phyloP scores from a whole-genome alignment of 2,797 vertebrate genomes.

The Ispidina lecontei region DNA sequence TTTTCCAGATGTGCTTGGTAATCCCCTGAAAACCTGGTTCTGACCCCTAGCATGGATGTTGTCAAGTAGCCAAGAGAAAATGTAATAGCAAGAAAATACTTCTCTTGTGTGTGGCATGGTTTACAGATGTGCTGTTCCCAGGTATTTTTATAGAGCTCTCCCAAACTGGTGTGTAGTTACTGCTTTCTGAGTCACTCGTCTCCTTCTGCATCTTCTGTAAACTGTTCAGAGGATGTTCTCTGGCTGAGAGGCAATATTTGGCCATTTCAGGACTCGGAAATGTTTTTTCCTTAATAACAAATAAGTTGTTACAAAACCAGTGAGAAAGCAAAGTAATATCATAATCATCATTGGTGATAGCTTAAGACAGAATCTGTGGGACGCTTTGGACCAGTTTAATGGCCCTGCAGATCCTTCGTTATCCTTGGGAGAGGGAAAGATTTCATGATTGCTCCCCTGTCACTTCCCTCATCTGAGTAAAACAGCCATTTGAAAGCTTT shows the following conservation, averaged over 20 bases:
- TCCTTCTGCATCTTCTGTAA: neutral
- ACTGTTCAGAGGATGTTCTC: neutral
- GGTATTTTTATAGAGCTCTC: neutral
- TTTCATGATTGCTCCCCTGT: neutral
- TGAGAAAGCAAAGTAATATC: neutral
- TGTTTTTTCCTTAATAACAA: neutral
- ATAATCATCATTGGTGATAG: neutral
- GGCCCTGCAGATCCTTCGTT: neutral
- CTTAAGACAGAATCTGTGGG: neutral
- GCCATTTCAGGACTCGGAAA: neutral
- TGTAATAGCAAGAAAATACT: neutral
- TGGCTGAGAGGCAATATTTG: neutral
- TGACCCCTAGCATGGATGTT: neutral
- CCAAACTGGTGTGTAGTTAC: neutral
- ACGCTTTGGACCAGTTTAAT: neutral
- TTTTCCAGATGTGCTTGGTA: neutral
- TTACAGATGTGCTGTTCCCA: neutral
- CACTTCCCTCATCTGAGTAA: neutral
- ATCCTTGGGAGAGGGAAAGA: neutral
- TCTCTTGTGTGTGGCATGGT: neutral
- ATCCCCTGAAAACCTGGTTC: neutral
- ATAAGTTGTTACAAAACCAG: neutral
- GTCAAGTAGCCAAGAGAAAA: neutral
- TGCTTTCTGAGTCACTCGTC: neutral
- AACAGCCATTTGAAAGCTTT: neutral